These are phyloP conservation scores for Rhynchonycteris naso DNA, from an alignment of 2,797 vertebrate genomes.

Conservation along the genomic window DNA sequence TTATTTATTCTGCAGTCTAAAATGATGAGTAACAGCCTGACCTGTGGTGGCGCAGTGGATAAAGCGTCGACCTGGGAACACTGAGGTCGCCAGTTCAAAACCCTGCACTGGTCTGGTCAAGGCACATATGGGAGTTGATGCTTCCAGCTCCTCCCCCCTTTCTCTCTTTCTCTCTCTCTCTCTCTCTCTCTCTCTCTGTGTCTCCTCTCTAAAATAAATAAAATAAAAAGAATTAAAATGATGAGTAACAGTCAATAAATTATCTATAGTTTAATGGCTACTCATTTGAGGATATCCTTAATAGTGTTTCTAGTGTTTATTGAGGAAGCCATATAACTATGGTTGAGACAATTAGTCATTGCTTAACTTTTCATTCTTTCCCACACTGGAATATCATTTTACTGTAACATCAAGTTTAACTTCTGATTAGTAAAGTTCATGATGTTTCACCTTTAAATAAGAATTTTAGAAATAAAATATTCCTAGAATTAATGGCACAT, in stretches of 20 bases:
- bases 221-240: too few species aligned
- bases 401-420: not conserved
- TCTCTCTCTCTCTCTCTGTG: too few species aligned
- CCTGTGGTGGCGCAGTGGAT: too few species aligned
- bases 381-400: not conserved
- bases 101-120: too few species aligned
- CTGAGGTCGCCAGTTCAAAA: too few species aligned
- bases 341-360: not conserved
- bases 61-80: too few species aligned
- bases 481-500: not conserved
- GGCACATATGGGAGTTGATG: too few species aligned
- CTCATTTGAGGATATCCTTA: not conserved
- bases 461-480: not conserved
- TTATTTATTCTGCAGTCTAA: not conserved
- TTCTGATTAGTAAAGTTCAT: not conserved
- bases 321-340: not conserved
- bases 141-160: too few species aligned
- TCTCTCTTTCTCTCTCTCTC: too few species aligned
- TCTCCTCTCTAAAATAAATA: too few species aligned
- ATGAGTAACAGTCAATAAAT: not conserved
- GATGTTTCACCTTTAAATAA: not conserved
- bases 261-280: not conserved
- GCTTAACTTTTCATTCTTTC: not conserved
- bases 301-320: not conserved
- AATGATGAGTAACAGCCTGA: not conserved